Evolutionary conservation across 2,888 invertebrate genomes (phyloP).

Genomic region (Drosophila formosana): DNA sequence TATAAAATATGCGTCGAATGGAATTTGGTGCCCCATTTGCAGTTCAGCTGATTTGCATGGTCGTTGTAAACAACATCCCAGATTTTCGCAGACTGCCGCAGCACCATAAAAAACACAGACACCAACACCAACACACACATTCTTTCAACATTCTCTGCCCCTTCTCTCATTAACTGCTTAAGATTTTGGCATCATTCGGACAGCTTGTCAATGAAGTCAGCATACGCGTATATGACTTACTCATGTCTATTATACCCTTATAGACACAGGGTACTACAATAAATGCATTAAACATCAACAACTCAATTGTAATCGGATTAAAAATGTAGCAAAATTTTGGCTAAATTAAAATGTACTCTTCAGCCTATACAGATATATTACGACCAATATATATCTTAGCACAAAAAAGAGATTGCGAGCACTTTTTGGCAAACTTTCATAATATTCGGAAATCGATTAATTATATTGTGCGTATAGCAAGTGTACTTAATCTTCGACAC

Average conservation of each 20-base stretch:
- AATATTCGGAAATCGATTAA: neutral
- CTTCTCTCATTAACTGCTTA: constrained; percentile 38
- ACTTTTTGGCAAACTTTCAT: neutral
- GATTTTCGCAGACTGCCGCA: constrained; percentile 20
- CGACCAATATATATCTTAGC: too few species aligned
- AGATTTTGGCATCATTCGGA: constrained; percentile 44
- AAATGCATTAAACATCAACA: neutral
- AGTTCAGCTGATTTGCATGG: constrained; percentile 52
- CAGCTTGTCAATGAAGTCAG: constrained; percentile 39
- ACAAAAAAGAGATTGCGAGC: too few species aligned
- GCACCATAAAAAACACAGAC: constrained; percentile 1
- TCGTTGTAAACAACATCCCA: constrained; percentile 46
- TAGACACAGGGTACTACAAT: neutral
- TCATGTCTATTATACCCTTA: neutral
- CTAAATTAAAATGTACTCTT: too few species aligned
- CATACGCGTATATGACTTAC: constrained; percentile 6
- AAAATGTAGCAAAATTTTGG: too few species aligned
- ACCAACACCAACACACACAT: neutral
- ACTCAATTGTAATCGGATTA: too few species aligned
- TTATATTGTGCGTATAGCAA: neutral
- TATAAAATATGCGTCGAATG: constrained; percentile 58
- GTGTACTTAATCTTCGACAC: neutral
- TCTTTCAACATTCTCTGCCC: neutral
- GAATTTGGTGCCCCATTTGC: constrained; percentile 72
- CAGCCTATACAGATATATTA: too few species aligned